phyloP scores from a whole-genome alignment of 1,140 invertebrate species.

The Brachionus plicatilis region DNA sequence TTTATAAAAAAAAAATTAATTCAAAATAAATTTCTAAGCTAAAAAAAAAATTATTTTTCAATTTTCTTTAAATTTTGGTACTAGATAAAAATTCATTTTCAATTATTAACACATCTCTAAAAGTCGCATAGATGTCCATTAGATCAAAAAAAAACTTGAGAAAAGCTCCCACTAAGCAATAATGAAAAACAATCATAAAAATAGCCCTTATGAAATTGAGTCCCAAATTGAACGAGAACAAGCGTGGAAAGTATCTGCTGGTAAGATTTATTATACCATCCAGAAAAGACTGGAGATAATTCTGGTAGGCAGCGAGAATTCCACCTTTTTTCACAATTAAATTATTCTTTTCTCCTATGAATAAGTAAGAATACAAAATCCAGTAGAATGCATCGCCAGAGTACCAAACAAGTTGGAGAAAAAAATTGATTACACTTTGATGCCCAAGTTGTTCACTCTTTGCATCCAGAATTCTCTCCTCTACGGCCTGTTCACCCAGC shows the following conservation, averaged over 20 bases:
- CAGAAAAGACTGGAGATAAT: not conserved
- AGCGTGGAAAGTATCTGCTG: not conserved
- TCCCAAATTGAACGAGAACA: not conserved
- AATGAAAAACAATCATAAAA: not conserved
- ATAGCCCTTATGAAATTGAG: not conserved
- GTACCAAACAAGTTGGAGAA: not conserved
- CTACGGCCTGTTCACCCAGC: not conserved
- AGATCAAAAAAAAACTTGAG: not conserved
- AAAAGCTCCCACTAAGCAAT: not conserved
- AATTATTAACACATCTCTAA: not conserved
- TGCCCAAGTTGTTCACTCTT: not conserved
- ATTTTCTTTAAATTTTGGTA: too few species aligned
- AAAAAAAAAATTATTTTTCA: too few species aligned
- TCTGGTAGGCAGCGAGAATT: not conserved
- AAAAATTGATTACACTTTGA: not conserved
- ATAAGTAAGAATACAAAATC: not conserved
- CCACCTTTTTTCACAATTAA: not conserved
- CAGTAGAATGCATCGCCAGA: not conserved
- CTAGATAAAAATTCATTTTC: not conserved
- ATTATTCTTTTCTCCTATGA: not conserved
- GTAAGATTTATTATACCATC: not conserved
- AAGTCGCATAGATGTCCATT: not conserved
- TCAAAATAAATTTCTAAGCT: too few species aligned
- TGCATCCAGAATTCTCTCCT: not conserved
- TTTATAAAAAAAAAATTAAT: too few species aligned